Evolutionary conservation across 2,113 vertebrate genomes (phyloP), one percentile per base, ranked within the genome.

Genomic region (Etheostoma spectabile): DNA sequence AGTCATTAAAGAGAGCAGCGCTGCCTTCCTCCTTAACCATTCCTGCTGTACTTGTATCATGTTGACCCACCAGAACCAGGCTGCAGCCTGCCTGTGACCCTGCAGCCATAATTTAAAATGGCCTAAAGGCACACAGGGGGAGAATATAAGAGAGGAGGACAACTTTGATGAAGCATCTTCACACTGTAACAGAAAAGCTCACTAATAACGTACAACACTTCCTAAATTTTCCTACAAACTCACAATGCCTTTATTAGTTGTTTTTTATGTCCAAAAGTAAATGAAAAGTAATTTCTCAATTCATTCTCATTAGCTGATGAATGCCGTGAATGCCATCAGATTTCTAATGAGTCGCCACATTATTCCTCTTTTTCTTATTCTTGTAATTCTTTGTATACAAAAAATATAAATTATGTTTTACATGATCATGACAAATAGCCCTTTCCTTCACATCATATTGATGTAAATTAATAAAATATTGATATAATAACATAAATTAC

Each of bases 161-260:
- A 72, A 64, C 21, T 10, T 33, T 70, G 73, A 88, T 66, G 38
- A 74, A 80, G 51, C 64, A 48, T 42, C 57, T 57, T 49, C 49
- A 67, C 42, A 12, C 46, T 52, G 56, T 16, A 67, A 22, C 35
- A 56, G 21, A 75, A 66, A 60, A 35, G n/a, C 42, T 51, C 33
- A 52, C 51, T 53, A 15, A 15, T 22, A 57, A n/a, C 8, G 42
- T 22, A 48, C 16, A 77, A 52, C 30, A 56, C 3, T 8, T 60
- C 22, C 3, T 8, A 42, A 4, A 69, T 14, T 24, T 10, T 22
- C 14, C 24, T 59, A 2, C 5, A 22, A 35, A 38, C 3, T 42
- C 59, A 42, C 2, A 69, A 30, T n/a, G 45, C 4, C 1, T 27
- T 15, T 24, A 10, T 61, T 30, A 19, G 3, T 61, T n/a, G 30